Conservation (phyloP, 2,888 invertebrate species). For the Nebria brevicollis region DNA sequence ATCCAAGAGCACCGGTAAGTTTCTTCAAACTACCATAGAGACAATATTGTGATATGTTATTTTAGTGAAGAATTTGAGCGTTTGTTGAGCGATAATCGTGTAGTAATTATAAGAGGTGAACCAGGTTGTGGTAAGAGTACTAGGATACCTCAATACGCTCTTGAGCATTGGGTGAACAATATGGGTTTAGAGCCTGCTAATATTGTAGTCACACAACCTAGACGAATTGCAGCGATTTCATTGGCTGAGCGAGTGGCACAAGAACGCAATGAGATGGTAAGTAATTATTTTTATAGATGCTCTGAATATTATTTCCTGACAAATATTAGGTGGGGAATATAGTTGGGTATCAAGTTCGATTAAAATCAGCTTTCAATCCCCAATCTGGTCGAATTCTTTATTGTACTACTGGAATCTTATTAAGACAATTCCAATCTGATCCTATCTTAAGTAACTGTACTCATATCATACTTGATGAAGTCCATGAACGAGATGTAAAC, state of each 20-base stretch:
- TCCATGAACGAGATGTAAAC: constrained; percentile 77
- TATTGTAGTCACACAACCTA: constrained; percentile 74
- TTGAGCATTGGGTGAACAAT: constrained; percentile 64
- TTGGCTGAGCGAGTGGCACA: constrained; percentile 72
- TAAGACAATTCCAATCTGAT: constrained; percentile 62
- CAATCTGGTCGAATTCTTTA: constrained; percentile 71
- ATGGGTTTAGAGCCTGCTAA: constrained; percentile 64
- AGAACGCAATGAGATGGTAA: constrained; percentile 71
- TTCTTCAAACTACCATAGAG: background rate
- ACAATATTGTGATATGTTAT: background rate
- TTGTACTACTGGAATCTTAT: constrained; percentile 73
- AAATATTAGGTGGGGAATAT: constrained; percentile 67
- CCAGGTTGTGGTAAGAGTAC: constrained; percentile 82
- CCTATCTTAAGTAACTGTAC: constrained; percentile 67
- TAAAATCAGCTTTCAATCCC: constrained; percentile 66
- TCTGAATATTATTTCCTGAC: background rate
- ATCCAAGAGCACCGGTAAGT: constrained; percentile 61
- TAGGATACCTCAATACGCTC: constrained; percentile 72
- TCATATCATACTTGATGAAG: constrained; percentile 79
- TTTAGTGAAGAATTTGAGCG: constrained; percentile 66
- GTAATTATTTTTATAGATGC: constrained; percentile 35
- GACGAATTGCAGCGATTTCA: constrained; percentile 75
- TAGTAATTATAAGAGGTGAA: constrained; percentile 73
- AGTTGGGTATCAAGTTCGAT: constrained; percentile 75
- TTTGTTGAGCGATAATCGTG: constrained; percentile 64